Conservation (phyloP, 2,888 invertebrate species). For the Ellobium chinense region DNA sequence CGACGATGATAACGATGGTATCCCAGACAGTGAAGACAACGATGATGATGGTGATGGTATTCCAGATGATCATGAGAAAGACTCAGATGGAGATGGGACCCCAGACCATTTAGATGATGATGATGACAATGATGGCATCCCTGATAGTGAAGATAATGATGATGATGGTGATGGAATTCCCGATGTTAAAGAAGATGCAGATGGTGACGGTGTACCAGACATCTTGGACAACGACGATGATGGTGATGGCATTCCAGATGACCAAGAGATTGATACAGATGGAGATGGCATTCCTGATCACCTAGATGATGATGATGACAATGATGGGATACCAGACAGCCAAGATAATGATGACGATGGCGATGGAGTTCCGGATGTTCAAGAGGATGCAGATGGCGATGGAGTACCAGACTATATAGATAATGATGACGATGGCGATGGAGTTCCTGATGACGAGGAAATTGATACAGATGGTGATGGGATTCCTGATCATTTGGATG, state of each 20-base stretch:
- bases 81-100: constrained; percentile 55
- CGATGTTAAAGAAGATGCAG: constrained; percentile 63
- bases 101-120: constrained; percentile 61
- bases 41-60: constrained; percentile 73
- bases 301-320: constrained; percentile 65
- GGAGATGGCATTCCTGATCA: constrained; percentile 69
- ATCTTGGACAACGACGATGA: constrained; percentile 54
- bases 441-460: constrained; percentile 64
- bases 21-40: constrained; percentile 60
- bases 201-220: constrained; percentile 70
- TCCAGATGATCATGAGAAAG: constrained; percentile 65
- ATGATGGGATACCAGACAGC: constrained; percentile 73
- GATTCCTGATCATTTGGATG: constrained; percentile 62
- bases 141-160: constrained; percentile 59
- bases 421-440: constrained; percentile 68
- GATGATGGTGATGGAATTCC: constrained; percentile 70
- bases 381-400: constrained; percentile 58
- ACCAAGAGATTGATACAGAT: constrained; percentile 64
- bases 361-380: constrained; percentile 56
- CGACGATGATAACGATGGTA: constrained; percentile 69
- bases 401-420: constrained; percentile 61
- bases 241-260: constrained; percentile 68
- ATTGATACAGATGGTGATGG: constrained; percentile 72
- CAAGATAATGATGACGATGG: constrained; percentile 63
- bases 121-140: constrained; percentile 59